These are phyloP conservation scores for Lamprotornis superbus DNA, from an alignment of 2,113 vertebrate species.

Conservation along the genomic window DNA sequence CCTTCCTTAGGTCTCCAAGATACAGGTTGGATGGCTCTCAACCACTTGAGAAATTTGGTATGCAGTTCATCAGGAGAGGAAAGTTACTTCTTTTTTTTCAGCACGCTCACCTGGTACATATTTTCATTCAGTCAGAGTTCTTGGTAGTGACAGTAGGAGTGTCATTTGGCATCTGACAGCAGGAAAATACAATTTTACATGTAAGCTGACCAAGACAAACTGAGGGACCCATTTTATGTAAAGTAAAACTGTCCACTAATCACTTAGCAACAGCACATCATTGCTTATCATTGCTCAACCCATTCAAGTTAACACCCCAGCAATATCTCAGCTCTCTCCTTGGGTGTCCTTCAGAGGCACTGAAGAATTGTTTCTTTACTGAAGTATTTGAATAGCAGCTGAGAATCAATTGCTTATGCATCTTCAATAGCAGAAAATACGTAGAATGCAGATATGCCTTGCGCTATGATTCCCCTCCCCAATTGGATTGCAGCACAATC, in stretches of 20 bases:
- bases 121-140: not conserved
- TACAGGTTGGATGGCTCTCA: not conserved
- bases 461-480: not conserved
- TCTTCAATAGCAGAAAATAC: not conserved
- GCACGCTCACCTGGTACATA: not conserved
- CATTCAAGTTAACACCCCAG: not conserved
- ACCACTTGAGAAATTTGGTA: not conserved
- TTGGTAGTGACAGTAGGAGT: not conserved
- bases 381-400: not conserved
- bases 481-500: not conserved
- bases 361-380: not conserved
- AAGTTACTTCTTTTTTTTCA: not conserved
- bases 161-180: not conserved
- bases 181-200: not conserved
- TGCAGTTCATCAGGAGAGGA: fast-evolving
- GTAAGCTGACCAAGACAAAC: not conserved
- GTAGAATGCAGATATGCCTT: not conserved
- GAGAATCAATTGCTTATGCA: not conserved
- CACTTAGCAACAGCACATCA: not conserved
- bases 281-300: not conserved
- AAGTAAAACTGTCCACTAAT: not conserved
- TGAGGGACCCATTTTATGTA: not conserved
- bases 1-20: not conserved
- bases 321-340: not conserved
- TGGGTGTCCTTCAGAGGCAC: not conserved